phyloP scores from a whole-genome alignment of 2,888 invertebrate species.

The Congeria kusceri region DNA sequence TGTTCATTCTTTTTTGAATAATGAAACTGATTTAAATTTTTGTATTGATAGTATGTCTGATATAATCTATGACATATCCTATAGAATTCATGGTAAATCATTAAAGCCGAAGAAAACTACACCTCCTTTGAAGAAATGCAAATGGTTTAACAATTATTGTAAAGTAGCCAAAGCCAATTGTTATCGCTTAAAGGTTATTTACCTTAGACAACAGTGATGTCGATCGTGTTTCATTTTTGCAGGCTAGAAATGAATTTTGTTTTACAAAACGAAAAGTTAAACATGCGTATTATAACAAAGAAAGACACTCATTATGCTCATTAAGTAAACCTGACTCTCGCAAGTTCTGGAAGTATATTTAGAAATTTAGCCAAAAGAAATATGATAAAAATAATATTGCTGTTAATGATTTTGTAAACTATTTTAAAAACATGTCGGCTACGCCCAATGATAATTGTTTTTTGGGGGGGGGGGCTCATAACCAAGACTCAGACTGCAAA shows the following conservation, averaged over 20 bases:
- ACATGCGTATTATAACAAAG: neutral
- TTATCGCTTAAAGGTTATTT: neutral
- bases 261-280: conserved; percentile 7
- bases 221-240: too few relatives aligned
- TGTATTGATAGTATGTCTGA: conserved; percentile 7
- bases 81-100: neutral
- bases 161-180: neutral
- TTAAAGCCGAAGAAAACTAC: neutral
- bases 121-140: neutral
- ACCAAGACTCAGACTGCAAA: conserved; percentile 16
- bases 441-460: neutral
- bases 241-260: neutral
- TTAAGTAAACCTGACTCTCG: neutral
- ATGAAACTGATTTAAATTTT: conserved; percentile 6
- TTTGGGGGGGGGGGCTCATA: neutral
- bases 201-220: neutral
- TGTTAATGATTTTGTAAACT: neutral
- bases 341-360: conserved; percentile 15
- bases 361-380: neutral
- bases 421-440: neutral
- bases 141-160: conserved; percentile 12
- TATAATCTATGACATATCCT: conserved; percentile 2
- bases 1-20: neutral
- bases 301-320: neutral
- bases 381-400: neutral